Conservation (phyloP, 2,888 invertebrate species). For the Dynastes maya region DNA sequence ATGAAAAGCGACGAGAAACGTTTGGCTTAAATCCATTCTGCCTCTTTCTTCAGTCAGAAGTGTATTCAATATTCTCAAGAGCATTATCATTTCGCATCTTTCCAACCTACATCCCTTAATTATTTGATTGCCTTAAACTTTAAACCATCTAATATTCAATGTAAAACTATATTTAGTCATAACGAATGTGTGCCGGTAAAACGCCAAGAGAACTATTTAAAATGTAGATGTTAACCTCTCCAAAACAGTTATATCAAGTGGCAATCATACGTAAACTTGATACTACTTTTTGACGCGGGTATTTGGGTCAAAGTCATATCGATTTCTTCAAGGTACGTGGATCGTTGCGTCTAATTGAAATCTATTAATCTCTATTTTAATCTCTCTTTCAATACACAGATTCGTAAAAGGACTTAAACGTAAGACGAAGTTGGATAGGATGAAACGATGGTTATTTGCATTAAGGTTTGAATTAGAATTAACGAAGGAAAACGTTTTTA, state of each 20-base stretch:
- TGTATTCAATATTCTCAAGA: no score
- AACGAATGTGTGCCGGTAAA: background rate
- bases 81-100: no score
- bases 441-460: background rate
- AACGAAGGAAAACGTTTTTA: no score
- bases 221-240: constrained; percentile 2
- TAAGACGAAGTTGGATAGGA: background rate
- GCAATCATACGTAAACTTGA: constrained; percentile 22
- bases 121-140: no score
- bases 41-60: no score
- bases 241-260: constrained; percentile 17
- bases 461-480: no score
- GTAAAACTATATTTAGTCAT: background rate
- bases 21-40: no score
- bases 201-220: background rate
- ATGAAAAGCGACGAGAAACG: no score
- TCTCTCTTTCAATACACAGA: background rate
- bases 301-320: constrained; percentile 44
- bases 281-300: constrained; percentile 26
- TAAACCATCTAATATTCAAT: no score
- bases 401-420: background rate
- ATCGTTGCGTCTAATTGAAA: constrained; percentile 17
- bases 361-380: constrained; percentile 30
- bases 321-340: constrained; percentile 40
- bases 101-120: no score